Base-by-base conservation (phyloP, 2,888 invertebrate genomes). In the Carabus problematicus region DNA sequence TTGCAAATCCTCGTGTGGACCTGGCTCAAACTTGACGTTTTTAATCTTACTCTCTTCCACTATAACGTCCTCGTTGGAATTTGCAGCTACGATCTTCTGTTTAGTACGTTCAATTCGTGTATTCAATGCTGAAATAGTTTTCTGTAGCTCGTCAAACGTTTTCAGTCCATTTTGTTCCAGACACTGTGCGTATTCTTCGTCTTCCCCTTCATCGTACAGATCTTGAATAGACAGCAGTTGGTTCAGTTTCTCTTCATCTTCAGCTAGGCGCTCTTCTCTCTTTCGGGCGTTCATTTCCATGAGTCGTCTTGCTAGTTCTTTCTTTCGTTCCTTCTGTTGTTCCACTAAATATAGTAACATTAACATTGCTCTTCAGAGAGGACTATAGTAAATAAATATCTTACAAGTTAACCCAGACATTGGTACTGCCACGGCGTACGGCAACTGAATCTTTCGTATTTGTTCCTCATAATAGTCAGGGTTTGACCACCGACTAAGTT, bases 281-380 rank as follows among this genome's bases (percentile, higher is more conserved):
- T 95, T 93, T 60, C 93, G 87, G 0, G 94, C 94, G 80, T 96
- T 96, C 62, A 96, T 93, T 82, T 97, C 96, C 59, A 94, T 88
- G 63, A 97, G 83, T 19, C 96, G 85, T 49, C 90, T 85, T 0
- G 95, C 94, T 78, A 96, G 86, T 79, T 96, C 96, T 68, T 91
- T 89, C 74, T 95, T 90, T 71, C 94, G 86, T 78, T 96, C 95
- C 76, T 92, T 91, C 80, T 94, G 94, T 76, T 93, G 94, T 78
- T 94, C 94, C 64, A 88, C 88, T 81, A 59, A 59, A 76, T 52
- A 16, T 12, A 54, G 3, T n/a, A 12, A 16, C 16, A 54, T 14
- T 54, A 16, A 3, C 3, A 8, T 54, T 54, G 14, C 11, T 29
- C 29, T 29, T 29, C 6, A n/a, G 45, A 3, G 3, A 45, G n/a